Evolutionary conservation across 2,113 vertebrate species (phyloP), one percentile per base, ranked within the genome.

Genomic region (Fregetta grallaria): DNA sequence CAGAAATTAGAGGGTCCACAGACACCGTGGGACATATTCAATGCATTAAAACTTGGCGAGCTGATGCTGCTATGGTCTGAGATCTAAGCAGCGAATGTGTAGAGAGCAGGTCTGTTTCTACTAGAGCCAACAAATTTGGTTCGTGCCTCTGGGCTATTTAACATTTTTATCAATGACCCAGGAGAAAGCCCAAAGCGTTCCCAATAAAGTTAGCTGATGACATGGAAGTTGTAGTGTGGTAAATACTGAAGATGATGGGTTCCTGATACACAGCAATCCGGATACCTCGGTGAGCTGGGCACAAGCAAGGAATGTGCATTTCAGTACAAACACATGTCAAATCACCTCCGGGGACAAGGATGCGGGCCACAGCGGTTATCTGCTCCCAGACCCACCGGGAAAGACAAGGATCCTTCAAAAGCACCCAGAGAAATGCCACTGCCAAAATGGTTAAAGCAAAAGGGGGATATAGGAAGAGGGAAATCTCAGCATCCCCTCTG

Each of bases 21-120:
- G 2, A 93, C 90, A 85, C 93, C 0, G 1, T 10, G 44, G 84
- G 93, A 95, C 95, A 97, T 68, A 74, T 18, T 97, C 22, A 34
- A 89, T 11, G 62, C 88, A 96, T 96, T 94, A 96, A 96, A 95
- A 87, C 76, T 89, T 96, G 95, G 96, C 73, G 38, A 84, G 90
- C 63, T 2, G 79, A 73, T 1, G 1, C 13, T 1, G 52, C 16
- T 58, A 7, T 0, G 36, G 73, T 56, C 49, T 7, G 63, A 70
- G 92, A 88, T 86, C 50, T 62, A n/a, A 96, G 94, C n/a, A 1
- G 72, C 83, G 89, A 90, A 70, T 8, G 45, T 34, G 77, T 40
- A 61, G 38, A 68, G 50, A 71, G 36, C 30, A 12, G 62, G 52
- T 30, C 93, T 91, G 81, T 25, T 95, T 66, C 94, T 92, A 79